Conservation (phyloP, 2,888 invertebrate species). For the Hoplodrina blanda region DNA sequence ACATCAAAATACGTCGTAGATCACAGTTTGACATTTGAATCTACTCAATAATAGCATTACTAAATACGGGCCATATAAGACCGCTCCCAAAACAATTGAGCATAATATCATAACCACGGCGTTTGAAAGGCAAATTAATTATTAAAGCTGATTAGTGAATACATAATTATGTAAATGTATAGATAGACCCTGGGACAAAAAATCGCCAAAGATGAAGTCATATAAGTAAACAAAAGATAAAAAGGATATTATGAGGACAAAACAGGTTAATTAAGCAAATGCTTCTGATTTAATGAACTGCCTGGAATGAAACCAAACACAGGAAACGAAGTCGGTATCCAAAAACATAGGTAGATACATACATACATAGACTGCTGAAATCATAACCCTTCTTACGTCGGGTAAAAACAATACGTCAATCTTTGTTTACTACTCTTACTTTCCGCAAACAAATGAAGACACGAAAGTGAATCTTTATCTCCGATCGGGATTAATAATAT, state of each 20-base stretch:
- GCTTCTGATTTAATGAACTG: constrained; percentile 4
- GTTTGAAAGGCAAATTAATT: constrained; percentile 30
- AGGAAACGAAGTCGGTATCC: constrained; percentile 25
- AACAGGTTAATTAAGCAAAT: constrained; percentile 7
- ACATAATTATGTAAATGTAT: background rate
- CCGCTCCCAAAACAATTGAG: constrained; percentile 29
- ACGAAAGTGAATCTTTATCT: constrained; percentile 51
- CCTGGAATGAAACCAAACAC: background rate
- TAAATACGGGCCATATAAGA: constrained; percentile 13
- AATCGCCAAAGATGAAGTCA: background rate
- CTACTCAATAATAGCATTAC: constrained; percentile 7
- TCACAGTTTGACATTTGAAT: constrained; percentile 30
- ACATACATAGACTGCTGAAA: background rate
- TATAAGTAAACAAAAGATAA: background rate
- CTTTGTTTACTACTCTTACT: constrained; percentile 47
- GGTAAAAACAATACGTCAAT: constrained; percentile 22
- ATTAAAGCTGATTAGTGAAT: background rate
- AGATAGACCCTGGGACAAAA: background rate
- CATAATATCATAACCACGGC: background rate
- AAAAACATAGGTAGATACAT: constrained; percentile 1
- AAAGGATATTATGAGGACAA: background rate
- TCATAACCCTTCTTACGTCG: background rate
- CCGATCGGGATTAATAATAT: constrained; percentile 42
- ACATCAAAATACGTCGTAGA: constrained; percentile 41
- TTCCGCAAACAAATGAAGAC: constrained; percentile 34